Conservation (phyloP, 2,888 invertebrate species). For the Octonoba sinensis region DNA sequence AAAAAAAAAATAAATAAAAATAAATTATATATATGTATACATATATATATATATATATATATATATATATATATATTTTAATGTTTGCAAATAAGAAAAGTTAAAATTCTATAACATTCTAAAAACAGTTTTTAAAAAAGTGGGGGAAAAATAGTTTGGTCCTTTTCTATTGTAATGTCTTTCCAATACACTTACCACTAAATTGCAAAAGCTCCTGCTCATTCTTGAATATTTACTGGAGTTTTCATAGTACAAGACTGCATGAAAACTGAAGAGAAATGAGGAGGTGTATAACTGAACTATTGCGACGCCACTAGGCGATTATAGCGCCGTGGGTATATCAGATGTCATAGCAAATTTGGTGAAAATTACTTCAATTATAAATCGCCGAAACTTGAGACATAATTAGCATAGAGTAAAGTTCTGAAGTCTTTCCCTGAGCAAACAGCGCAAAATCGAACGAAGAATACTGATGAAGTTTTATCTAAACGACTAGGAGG, state of each 20-base stretch:
- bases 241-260: not conserved
- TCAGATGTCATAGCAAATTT: conserved; percentile 35
- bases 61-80: too few species aligned
- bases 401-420: conserved; percentile 32
- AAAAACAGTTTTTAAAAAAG: too few species aligned
- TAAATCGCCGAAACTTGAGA: conserved; percentile 37
- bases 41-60: too few species aligned
- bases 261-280: not conserved
- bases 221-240: not conserved
- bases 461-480: conserved; percentile 37
- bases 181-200: not conserved
- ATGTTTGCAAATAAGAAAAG: too few species aligned
- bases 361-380: conserved; percentile 53
- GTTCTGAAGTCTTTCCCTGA: not conserved
- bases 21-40: too few species aligned
- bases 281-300: not conserved
- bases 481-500: not conserved
- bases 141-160: too few species aligned
- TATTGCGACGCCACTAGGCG: conserved; percentile 29
- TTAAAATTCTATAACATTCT: too few species aligned
- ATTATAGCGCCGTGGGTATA: conserved; percentile 12
- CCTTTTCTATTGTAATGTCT: not conserved
- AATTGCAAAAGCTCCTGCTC: not conserved
- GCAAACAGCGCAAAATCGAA: conserved; percentile 26
- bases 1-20: too few species aligned